Conservation (phyloP, 2,113 vertebrate species). For the Corydoras sp. region DNA sequence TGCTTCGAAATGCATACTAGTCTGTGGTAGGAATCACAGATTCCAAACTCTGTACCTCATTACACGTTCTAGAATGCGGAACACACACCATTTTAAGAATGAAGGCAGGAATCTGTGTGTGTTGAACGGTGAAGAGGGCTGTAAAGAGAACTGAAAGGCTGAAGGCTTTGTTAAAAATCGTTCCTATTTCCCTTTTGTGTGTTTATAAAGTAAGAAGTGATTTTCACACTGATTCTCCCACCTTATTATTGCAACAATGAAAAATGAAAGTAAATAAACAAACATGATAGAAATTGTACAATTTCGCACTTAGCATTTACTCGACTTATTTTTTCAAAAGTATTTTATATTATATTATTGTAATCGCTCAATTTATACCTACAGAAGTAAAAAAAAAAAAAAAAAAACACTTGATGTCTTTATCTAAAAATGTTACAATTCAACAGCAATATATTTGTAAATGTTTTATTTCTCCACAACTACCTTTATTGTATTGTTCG, state of each 20-base stretch:
- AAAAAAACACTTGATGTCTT: conserved; percentile 52
- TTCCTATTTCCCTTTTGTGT: conserved; percentile 58
- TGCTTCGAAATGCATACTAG: too few relatives aligned
- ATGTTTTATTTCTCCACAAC: conserved; percentile 70
- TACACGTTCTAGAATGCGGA: too few relatives aligned
- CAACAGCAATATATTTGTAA: conserved; percentile 79
- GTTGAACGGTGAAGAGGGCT: too few relatives aligned
- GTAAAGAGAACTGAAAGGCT: too few relatives aligned
- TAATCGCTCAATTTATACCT: conserved; percentile 68
- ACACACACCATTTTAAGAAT: too few relatives aligned
- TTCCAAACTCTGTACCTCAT: too few relatives aligned
- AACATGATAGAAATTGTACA: conserved; percentile 33
- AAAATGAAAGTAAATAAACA: conserved; percentile 36
- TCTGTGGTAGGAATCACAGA: too few relatives aligned
- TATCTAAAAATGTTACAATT: conserved; percentile 57
- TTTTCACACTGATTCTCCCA: conserved; percentile 1
- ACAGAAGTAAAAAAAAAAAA: conserved; percentile 44
- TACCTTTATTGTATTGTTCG: conserved; percentile 57
- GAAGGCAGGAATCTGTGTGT: too few relatives aligned
- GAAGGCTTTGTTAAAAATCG: too few relatives aligned
- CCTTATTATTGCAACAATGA: conserved; percentile 32
- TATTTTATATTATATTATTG: conserved; percentile 68
- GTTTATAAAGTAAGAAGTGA: conserved; percentile 23
- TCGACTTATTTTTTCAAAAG: conserved; percentile 52
- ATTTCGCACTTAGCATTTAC: conserved; percentile 52